These are phyloP conservation scores for Apostichopus leukothele DNA, from an alignment of 53 echinoderm and acorn worm species.

Conservation along the genomic window DNA sequence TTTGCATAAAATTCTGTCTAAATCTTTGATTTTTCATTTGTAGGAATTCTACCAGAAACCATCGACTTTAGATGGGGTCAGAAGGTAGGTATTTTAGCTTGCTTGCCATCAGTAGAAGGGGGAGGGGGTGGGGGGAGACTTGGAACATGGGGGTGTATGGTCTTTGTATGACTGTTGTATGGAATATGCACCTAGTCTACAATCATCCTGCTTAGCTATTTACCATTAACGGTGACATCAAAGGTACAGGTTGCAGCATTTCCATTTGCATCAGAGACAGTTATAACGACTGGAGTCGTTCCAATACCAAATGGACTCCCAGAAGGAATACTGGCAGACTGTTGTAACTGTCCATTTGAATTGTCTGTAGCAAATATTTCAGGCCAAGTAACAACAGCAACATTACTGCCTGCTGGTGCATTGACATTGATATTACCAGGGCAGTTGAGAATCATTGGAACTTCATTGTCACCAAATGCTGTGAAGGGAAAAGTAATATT, in stretches of 20 bases:
- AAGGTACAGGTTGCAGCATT: conserved; percentile 34
- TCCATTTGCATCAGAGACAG: not conserved
- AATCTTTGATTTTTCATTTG: not conserved
- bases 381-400: not conserved
- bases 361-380: conserved; percentile 2
- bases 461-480: too few species aligned
- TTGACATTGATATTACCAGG: not conserved
- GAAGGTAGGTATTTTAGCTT: not conserved
- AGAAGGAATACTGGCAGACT: not conserved
- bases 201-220: not conserved
- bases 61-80: conserved; percentile 23
- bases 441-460: not conserved
- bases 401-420: not conserved
- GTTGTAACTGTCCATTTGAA: not conserved
- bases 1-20: too few species aligned
- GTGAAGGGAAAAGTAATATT: too few species aligned
- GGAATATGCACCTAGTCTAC: too few species aligned
- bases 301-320: conserved; percentile 41
- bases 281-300: not conserved
- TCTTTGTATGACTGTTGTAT: too few species aligned
- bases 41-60: conserved; percentile 32
- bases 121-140: too few species aligned
- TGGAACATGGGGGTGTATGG: too few species aligned
- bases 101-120: too few species aligned
- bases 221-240: conserved; percentile 33